phyloP scores from a whole-genome alignment of 2,888 invertebrate species.

The Psylliodes chrysocephalus region DNA sequence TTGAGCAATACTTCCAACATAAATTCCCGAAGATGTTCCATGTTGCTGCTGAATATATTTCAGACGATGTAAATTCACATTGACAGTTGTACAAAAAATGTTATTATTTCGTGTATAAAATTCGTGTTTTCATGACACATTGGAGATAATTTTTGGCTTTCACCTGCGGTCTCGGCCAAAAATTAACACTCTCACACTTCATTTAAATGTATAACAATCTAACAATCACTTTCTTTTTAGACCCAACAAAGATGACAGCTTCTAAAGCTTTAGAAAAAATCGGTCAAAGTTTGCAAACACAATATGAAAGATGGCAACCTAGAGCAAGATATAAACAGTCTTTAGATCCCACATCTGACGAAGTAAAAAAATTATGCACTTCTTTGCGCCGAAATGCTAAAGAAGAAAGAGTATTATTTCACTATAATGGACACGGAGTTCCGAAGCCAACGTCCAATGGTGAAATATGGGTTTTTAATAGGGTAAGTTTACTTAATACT shows the following conservation, averaged over 20 bases:
- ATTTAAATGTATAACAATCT: neutral
- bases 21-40: too few relatives aligned
- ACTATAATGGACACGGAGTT: conserved; percentile 99
- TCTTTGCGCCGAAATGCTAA: conserved; percentile 96
- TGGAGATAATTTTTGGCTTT: too few relatives aligned
- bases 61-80: too few relatives aligned
- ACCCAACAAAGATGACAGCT: conserved; percentile 88
- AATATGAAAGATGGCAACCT: conserved; percentile 99
- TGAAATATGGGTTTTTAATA: conserved; percentile 99
- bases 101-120: too few relatives aligned
- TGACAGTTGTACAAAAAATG: too few relatives aligned
- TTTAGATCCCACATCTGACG: conserved; percentile 96
- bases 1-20: too few relatives aligned
- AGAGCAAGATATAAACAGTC: conserved; percentile 97
- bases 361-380: conserved; percentile 96
- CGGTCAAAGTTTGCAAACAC: conserved; percentile 90
- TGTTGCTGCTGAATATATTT: too few relatives aligned
- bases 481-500: conserved; percentile 68
- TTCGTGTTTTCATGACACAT: too few relatives aligned
- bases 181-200: neutral
- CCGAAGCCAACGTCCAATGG: conserved; percentile 98
- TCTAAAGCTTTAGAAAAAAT: conserved; percentile 93
- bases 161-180: too few relatives aligned
- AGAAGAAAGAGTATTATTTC: conserved; percentile 97
- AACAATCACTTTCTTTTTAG: conserved; percentile 63